Evolutionary conservation across 2,113 vertebrate genomes (phyloP), one percentile per base, ranked within the genome.

Genomic region (Peromyscus leucopus): DNA sequence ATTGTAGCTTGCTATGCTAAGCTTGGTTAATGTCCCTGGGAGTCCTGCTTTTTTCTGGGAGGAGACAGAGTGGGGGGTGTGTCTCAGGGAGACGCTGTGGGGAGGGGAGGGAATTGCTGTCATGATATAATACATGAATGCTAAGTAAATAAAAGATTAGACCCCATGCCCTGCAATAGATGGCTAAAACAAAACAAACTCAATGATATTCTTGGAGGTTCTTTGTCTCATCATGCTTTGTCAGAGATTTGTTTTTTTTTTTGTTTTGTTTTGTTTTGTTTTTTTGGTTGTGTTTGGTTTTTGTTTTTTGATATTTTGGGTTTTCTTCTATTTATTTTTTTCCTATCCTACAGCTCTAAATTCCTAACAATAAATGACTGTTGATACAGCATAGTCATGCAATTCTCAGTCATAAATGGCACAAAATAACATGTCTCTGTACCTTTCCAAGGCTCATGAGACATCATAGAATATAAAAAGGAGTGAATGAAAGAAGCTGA

Each of bases 11-110:
- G 19, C 12, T 69, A 33, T 5, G 19, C 71, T 39, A 19, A 39
- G 17, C 8, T 72, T 72, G 7, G 1, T 72, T 72, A 36, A 21
- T 72, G 71, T 72, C 17, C 33, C 36, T n/a, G 7, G 17, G 17
- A 72, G 3, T 39, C 17, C 36, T n/a, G 36, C 17, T n/a, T 36
- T 39, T 72, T 72, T 21, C 71, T n/a, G 7, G 39, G n/a, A 21
- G 21, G n/a, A n/a, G 3, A 4, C 36, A 72, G n/a, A 48, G 46
- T 48, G 2, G 7, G 7, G 2, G 2, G 36, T 72, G 17, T 1
- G 17, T n/a, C 7, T 72, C 15, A 39, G n/a, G n/a, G n/a, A 39
- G n/a, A 74, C 15, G 36, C 8, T 74, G 65, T 72, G 36, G 36
- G 36, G 36, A 72, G 69, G 36, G 16, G 36, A 71, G 5, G 15